Evolutionary conservation across 2,888 invertebrate genomes (phyloP), one percentile per base, ranked within the genome.

Genomic region (Phanerotoma sp.): DNA sequence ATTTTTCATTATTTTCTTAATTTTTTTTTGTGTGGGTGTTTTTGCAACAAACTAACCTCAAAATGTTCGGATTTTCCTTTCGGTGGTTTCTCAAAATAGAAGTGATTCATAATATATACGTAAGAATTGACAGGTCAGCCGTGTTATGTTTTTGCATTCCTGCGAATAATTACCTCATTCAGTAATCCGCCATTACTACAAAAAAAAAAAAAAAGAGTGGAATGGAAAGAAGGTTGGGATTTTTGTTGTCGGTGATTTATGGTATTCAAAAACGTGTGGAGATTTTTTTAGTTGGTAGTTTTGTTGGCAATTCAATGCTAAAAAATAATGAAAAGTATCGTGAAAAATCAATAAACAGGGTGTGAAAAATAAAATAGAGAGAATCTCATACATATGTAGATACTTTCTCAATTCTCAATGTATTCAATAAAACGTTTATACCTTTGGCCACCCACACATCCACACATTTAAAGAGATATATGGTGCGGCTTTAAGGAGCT

Each of bases 21-120:
- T 16, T 38, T 37, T 40, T 11, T 25, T 10, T 25, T 35, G 13
- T 16, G 28, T 9, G 16, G 13, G 13, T 32, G 3, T 38, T n/a
- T n/a, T n/a, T n/a, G n/a, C n/a, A n/a, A 13, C 13, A 37, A 37
- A 32, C 61, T 73, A 72, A 73, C 73, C 73, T 73, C 67, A 69
- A 71, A 73, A 62, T 46, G 32, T 21, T 30, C n/a, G n/a, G 32
- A 9, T 44, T 28, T 47, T 41, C 16, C 38, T 11, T 40, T 7
- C 40, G 38, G 32, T 57, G 49, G 53, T 66, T 66, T 69, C 70
- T 68, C 64, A 65, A 73, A 73, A 73, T 74, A 74, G 72, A 68
- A 64, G 64, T 73, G 73, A 74, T 71, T 74, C 73, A 73, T 66
- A 64, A 66, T 62, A 57, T n/a, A n/a, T 60, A 57, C 56, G 54